Evolutionary conservation across 2,113 vertebrate genomes (phyloP), one percentile per base, ranked within the genome.

Genomic region (Hippocampus mohnikei): DNA sequence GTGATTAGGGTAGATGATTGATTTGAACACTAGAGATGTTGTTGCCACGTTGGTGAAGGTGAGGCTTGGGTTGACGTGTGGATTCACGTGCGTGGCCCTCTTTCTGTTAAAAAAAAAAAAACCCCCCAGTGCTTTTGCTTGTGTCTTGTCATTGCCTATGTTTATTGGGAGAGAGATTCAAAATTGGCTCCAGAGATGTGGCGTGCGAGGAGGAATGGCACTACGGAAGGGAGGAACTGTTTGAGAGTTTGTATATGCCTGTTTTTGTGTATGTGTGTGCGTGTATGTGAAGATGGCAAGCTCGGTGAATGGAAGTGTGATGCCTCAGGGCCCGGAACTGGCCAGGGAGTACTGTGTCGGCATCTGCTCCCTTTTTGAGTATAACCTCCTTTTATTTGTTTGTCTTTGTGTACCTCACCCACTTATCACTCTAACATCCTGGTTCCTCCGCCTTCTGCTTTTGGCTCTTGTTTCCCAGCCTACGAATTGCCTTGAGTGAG

Each of bases 281-380:
- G 21, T 71, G 64, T 71, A 59, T 64, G 72, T 81, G 77, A 66
- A 77, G 83, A 81, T 72, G 81, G 65, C 81, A 82, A 76, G 84
- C 83, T 84, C 83, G 76, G 84, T 78, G 75, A 70, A 56, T 77
- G 87, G 79, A 82, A 78, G 84, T 76, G 86, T 78, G 71, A 81
- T 74, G 84, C 81, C 82, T 87, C 58, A 73, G 76, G 81, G 76
- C 74, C 68, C 58, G 71, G 66, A 76, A 80, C 75, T 3, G 65
- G 83, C 87, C 84, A 88, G 83, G 80, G 82, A 89, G 84, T 75
- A 88, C 89, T 88, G 85, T 83, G 89, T 75, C 46, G 25, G 77
- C 89, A 88, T 91, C 87, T 89, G 88, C 81, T 90, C 83, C 73
- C 46, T 73, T 74, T 80, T 75, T 78, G 11, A 27, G 66, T 41